These are phyloP conservation scores for Poecilia gillii DNA, from an alignment of 2,797 vertebrate genomes.

Conservation along the genomic window DNA sequence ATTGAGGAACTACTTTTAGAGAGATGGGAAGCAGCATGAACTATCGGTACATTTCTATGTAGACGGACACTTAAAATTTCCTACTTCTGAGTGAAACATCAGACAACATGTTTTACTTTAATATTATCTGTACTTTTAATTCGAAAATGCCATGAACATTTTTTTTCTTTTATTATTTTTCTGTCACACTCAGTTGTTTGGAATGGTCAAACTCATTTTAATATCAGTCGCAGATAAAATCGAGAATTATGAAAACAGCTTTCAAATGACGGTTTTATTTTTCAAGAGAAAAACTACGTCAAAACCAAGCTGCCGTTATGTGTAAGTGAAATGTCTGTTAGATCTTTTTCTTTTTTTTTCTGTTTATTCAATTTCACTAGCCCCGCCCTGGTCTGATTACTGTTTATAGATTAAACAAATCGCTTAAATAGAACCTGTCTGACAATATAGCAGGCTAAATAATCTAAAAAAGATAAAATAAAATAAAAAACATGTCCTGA, in stretches of 20 bases:
- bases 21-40: background rate
- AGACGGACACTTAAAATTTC: background rate
- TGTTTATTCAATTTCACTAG: background rate
- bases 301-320: background rate
- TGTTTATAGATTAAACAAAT: background rate
- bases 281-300: background rate
- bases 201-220: background rate
- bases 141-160: background rate
- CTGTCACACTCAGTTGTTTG: background rate
- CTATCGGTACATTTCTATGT: background rate
- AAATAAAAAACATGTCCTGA: background rate
- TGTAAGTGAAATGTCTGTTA: background rate
- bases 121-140: background rate
- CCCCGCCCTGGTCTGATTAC: background rate
- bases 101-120: background rate
- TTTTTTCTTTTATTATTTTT: background rate
- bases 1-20: background rate
- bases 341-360: background rate
- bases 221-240: background rate
- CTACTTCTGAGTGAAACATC: background rate
- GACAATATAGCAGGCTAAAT: background rate
- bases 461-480: background rate
- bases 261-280: too few relatives aligned
- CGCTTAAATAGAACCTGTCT: background rate
- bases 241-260: background rate